phyloP scores from a whole-genome alignment of 2,888 invertebrate genomes.

The Neuroscelio doddi region DNA sequence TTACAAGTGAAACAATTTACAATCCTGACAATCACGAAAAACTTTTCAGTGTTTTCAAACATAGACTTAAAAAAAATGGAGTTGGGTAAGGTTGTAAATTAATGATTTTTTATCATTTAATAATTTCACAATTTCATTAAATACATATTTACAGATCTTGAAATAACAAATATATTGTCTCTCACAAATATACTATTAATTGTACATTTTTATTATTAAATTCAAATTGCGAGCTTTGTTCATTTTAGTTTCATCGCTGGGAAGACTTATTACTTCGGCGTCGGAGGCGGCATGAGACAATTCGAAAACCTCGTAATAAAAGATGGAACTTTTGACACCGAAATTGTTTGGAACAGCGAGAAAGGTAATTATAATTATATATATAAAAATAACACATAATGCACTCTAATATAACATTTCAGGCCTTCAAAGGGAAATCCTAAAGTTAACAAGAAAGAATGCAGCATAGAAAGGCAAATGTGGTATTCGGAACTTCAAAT shows the following conservation, averaged over 20 bases:
- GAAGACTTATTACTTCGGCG: constrained; percentile 95
- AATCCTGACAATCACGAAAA: constrained; percentile 86
- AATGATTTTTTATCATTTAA: background rate
- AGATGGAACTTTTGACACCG: constrained; percentile 74
- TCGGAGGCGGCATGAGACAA: constrained; percentile 88
- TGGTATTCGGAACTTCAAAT: background rate
- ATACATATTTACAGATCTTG: no score
- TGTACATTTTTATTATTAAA: background rate
- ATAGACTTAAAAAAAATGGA: constrained; percentile 78
- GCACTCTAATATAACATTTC: constrained; percentile 18
- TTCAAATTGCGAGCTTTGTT: background rate
- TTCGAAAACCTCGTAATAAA: constrained; percentile 80
- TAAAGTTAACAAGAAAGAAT: constrained; percentile 44
- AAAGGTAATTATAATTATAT: constrained; percentile 71
- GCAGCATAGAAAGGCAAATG: background rate
- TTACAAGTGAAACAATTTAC: constrained; percentile 96
- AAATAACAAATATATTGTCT: no score
- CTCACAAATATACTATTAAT: no score
- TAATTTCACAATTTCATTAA: background rate
- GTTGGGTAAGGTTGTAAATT: constrained; percentile 73
- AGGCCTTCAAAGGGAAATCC: constrained; percentile 61
- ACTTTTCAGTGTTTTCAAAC: constrained; percentile 80
- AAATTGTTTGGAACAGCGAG: constrained; percentile 78
- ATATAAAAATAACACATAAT: background rate
- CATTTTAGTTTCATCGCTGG: constrained; percentile 81